These are phyloP conservation scores for Ammodytes dubius DNA, from an alignment of 2,113 vertebrate genomes.

Conservation along the genomic window DNA sequence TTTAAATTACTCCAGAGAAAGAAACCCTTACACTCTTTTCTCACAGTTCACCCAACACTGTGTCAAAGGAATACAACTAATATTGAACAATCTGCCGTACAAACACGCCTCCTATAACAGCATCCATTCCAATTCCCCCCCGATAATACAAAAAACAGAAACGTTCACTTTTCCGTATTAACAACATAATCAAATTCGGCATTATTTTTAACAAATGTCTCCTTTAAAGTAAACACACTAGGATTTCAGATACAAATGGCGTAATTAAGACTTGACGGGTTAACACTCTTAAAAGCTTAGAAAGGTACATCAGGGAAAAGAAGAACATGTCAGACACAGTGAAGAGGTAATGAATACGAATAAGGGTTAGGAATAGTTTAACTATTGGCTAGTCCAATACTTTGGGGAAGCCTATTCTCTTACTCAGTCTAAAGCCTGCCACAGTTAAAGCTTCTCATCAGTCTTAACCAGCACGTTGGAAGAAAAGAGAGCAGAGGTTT, in stretches of 20 bases:
- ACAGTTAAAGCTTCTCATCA: slow-evolving; percentile 30
- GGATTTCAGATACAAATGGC: background rate
- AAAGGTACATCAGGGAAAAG: slow-evolving; percentile 6
- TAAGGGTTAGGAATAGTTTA: slow-evolving; percentile 48
- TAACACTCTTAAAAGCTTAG: slow-evolving; percentile 39
- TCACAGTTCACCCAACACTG: background rate
- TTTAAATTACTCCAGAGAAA: slow-evolving; percentile 52
- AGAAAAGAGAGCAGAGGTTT: slow-evolving; percentile 23
- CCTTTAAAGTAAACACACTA: background rate
- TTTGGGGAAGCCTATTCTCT: slow-evolving; percentile 34
- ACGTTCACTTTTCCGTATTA: background rate
- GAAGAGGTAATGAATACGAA: slow-evolving; percentile 35
- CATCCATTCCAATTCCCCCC: too few species aligned
- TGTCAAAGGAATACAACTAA: slow-evolving; percentile 4
- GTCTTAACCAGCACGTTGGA: background rate
- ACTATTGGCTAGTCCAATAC: slow-evolving; percentile 37
- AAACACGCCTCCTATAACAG: background rate
- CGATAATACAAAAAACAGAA: background rate
- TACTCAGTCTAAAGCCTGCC: slow-evolving; percentile 25
- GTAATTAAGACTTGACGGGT: slow-evolving; percentile 17
- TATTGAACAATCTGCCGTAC: background rate
- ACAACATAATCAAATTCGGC: slow-evolving; percentile 4
- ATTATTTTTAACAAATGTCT: background rate
- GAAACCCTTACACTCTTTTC: slow-evolving; percentile 18
- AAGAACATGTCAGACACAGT: slow-evolving; percentile 25